Percentiles rank a stretch among this genome's conserved stretches.
Conservation (phyloP, 2,113 vertebrate species). For the Hemibagrus wyckioides region DNA sequence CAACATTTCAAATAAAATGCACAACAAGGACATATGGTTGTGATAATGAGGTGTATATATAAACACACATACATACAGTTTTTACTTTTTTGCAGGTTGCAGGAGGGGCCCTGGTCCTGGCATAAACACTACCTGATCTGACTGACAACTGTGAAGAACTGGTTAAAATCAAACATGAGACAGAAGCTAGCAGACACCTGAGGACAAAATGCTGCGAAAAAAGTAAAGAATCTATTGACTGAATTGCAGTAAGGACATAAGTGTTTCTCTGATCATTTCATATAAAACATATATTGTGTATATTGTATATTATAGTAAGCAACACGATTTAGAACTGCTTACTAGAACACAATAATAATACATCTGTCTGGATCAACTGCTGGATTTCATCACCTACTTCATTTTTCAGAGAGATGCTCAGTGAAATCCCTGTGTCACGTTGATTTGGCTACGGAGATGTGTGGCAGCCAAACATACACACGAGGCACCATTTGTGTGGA, state of each 20-base stretch:
- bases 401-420: conserved; percentile 19
- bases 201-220: not conserved
- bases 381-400: not conserved
- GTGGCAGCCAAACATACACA: not conserved
- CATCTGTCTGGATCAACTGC: not conserved
- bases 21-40: too few relatives aligned
- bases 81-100: not conserved
- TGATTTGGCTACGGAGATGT: not conserved
- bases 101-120: not conserved
- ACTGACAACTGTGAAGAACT: conserved; percentile 2
- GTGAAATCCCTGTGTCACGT: not conserved
- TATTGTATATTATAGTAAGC: too few relatives aligned
- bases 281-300: not conserved
- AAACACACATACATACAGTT: too few relatives aligned
- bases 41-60: too few relatives aligned
- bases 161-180: conserved; percentile 11
- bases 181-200: not conserved
- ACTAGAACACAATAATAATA: not conserved
- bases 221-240: not conserved
- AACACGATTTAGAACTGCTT: not conserved
- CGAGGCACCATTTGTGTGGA: not conserved
- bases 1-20: too few relatives aligned
- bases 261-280: not conserved
- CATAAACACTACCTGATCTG: not conserved
- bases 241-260: conserved; percentile 7